A percentile compares a stretch with the other conserved stretches of the same genome.
These are phyloP conservation scores for Siniperca scherzeri DNA, from an alignment of 2,797 vertebrate species.

Conservation along the genomic window DNA sequence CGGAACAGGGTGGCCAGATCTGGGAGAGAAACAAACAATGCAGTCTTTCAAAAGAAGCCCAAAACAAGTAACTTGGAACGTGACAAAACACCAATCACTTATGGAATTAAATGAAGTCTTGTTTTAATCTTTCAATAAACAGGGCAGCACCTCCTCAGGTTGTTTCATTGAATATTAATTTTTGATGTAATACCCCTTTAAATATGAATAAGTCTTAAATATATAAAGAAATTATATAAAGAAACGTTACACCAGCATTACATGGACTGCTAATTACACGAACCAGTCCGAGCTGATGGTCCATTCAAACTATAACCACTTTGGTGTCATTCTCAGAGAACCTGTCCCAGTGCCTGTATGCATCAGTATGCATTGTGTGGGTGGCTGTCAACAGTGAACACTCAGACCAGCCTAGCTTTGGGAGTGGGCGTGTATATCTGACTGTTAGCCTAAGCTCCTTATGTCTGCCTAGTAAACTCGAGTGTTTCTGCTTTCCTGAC, in stretches of 20 bases:
- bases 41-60: not conserved
- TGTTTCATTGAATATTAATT: not conserved
- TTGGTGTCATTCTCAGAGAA: constrained; percentile 43
- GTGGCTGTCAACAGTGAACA: constrained; percentile 52
- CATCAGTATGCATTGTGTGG: constrained; percentile 56
- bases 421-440: constrained; percentile 34
- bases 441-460: constrained; percentile 55
- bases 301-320: constrained; percentile 21
- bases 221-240: constrained; percentile 7
- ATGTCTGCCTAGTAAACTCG: constrained; percentile 35
- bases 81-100: not conserved
- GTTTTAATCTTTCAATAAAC: not conserved
- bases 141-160: not conserved
- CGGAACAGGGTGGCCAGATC: not conserved
- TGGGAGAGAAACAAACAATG: constrained; percentile 10
- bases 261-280: constrained; percentile 24
- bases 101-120: not conserved
- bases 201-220: not conserved
- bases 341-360: constrained; percentile 25
- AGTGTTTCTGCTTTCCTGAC: constrained; percentile 33
- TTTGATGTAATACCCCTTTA: not conserved
- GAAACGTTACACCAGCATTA: constrained; percentile 13
- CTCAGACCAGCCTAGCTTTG: constrained; percentile 43
- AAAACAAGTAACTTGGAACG: not conserved
- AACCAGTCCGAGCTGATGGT: constrained; percentile 1